phyloP scores from a whole-genome alignment of 2,888 invertebrate species.

The Nomada fabriciana region DNA sequence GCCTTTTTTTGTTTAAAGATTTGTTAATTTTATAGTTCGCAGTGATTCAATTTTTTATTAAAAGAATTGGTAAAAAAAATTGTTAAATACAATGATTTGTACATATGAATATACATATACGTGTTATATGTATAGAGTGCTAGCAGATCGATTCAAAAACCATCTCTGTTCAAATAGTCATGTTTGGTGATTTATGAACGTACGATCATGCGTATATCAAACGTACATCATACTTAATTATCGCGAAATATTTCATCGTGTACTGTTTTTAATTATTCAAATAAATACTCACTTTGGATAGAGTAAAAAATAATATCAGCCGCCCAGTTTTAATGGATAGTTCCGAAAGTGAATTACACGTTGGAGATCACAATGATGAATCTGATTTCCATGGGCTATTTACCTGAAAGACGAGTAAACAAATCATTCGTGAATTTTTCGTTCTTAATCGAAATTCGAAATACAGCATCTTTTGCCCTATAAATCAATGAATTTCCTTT shows the following conservation, averaged over 20 bases:
- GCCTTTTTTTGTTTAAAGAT: slow-evolving; percentile 16
- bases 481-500: slow-evolving; percentile 29
- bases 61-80: slow-evolving; percentile 2
- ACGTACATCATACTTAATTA: not conserved
- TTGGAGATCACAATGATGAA: not conserved
- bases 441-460: not conserved
- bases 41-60: slow-evolving; percentile 16
- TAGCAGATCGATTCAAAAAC: slow-evolving; percentile 12
- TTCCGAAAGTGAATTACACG: slow-evolving; percentile 2
- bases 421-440: slow-evolving; percentile 2
- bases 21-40: slow-evolving; percentile 32
- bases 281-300: slow-evolving; percentile 48
- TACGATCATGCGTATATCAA: not conserved
- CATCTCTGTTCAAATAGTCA: slow-evolving; percentile 20
- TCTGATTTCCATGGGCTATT: slow-evolving; percentile 16
- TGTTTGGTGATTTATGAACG: slow-evolving; percentile 13
- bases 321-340: slow-evolving; percentile 17
- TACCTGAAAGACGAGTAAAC: slow-evolving; percentile 18
- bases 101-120: slow-evolving; percentile 24
- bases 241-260: slow-evolving; percentile 38
- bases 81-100: slow-evolving; percentile 18
- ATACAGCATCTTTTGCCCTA: not conserved
- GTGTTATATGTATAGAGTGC: slow-evolving; percentile 34
- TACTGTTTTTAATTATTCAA: slow-evolving; percentile 40
- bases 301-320: slow-evolving; percentile 20